Percentiles rank a stretch among this genome's conserved stretches.
These are phyloP conservation scores for Trichogramma dendrolimi DNA, from an alignment of 2,888 invertebrate species.

Conservation along the genomic window DNA sequence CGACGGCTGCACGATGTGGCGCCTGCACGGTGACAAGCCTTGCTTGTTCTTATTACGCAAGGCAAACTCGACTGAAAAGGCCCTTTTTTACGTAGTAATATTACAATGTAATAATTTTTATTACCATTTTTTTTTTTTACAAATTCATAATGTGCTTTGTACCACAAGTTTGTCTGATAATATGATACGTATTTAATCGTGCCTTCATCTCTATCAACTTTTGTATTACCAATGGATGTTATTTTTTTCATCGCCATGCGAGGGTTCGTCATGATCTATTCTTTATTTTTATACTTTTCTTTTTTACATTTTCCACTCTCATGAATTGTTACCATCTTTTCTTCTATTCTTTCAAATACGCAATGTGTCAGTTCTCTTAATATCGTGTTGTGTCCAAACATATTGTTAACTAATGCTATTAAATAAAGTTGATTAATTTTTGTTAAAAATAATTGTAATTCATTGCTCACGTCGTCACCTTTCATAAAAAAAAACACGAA, in stretches of 20 bases:
- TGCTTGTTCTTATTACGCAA: constrained; percentile 19
- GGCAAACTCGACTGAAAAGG: constrained; percentile 41
- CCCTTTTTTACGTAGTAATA: constrained; percentile 25
- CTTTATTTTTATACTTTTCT: constrained; percentile 14
- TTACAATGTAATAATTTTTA: neutral
- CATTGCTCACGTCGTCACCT: too few relatives aligned
- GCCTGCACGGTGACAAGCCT: constrained; percentile 2
- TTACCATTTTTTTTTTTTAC: neutral
- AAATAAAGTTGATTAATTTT: constrained; percentile 48
- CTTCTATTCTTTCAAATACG: constrained; percentile 35
- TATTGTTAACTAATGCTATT: constrained; percentile 49
- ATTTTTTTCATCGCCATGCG: constrained; percentile 15
- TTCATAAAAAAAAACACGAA: too few relatives aligned
- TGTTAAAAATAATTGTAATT: constrained; percentile 35
- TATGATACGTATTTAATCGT: constrained; percentile 3
- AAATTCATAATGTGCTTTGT: neutral
- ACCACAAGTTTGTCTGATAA: neutral
- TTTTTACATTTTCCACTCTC: constrained; percentile 13
- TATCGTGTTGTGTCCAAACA: constrained; percentile 32
- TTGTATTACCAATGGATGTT: constrained; percentile 1
- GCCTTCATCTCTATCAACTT: constrained; percentile 9
- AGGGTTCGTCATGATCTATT: constrained; percentile 5
- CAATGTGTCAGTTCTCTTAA: constrained; percentile 35
- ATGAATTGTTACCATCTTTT: constrained; percentile 14
- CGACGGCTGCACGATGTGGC: constrained; percentile 27